Percentiles rank a stretch among this genome's conserved stretches.
phyloP scores from a whole-genome alignment of 1,140 invertebrate species.

The Lethocerus indicus region DNA sequence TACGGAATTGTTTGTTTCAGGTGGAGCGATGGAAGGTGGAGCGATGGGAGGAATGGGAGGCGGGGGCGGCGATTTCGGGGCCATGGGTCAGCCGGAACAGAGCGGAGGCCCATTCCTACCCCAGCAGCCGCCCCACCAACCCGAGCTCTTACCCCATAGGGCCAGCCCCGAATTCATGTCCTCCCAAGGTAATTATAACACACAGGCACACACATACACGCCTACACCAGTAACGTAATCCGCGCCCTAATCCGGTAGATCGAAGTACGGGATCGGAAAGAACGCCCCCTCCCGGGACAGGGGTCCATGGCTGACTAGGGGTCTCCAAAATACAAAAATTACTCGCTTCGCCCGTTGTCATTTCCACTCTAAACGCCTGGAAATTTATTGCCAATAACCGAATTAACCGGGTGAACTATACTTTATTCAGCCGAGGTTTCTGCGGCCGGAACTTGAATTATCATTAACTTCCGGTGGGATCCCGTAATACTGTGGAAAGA shows the following conservation, averaged over 20 bases:
- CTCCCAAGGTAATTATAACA: conserved; percentile 17
- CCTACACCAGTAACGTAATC: neutral
- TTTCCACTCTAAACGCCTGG: neutral
- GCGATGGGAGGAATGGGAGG: conserved; percentile 4
- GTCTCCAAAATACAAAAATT: neutral
- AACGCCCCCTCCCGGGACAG: neutral
- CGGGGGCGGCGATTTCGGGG: conserved; percentile 4
- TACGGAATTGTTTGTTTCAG: conserved; percentile 23
- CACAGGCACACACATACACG: too few relatives aligned
- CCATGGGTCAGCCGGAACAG: conserved; percentile 24
- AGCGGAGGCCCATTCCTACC: conserved; percentile 38
- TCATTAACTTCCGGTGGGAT: too few relatives aligned
- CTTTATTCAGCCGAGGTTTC: too few relatives aligned
- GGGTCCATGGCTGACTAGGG: neutral
- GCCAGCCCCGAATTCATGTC: conserved; percentile 21
- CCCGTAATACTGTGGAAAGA: too few relatives aligned
- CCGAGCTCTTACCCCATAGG: conserved; percentile 19
- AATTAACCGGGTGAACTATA: too few relatives aligned
- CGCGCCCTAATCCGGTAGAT: neutral
- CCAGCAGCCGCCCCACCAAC: conserved; percentile 32
- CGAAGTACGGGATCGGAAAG: neutral
- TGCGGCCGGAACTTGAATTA: too few relatives aligned
- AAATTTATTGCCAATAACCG: too few relatives aligned
- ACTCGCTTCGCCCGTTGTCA: neutral
- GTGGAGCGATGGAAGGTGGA: conserved; percentile 44